Evolutionary conservation across 2,888 invertebrate species (phyloP).

Genomic region (Mechanitis messenoides): DNA sequence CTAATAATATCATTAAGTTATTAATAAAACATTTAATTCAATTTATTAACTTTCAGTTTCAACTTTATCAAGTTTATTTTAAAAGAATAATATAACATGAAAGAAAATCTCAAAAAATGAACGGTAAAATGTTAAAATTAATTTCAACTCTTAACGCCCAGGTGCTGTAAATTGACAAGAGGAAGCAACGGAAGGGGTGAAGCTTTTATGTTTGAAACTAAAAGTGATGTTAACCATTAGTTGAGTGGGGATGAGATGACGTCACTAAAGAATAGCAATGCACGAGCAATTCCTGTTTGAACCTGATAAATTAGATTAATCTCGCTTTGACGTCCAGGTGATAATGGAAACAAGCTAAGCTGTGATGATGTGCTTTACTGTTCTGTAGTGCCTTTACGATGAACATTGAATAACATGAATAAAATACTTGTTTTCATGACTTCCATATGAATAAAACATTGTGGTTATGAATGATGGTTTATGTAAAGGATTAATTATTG

Average conservation of each 20-base stretch:
- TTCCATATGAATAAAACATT: neutral
- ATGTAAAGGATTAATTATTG: conserved; percentile 3
- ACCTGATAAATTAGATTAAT: conserved; percentile 68
- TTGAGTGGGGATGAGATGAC: conserved; percentile 39
- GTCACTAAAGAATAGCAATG: conserved; percentile 42
- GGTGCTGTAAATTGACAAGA: conserved; percentile 14
- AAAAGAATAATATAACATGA: too few relatives aligned
- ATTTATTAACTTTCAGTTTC: neutral
- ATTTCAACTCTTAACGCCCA: neutral
- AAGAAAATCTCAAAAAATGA: neutral
- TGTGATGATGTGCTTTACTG: conserved; percentile 38
- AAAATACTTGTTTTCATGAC: neutral
- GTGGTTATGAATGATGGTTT: conserved; percentile 2
- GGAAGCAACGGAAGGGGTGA: conserved; percentile 26
- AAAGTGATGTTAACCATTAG: conserved; percentile 50
- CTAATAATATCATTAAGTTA: conserved; percentile 7
- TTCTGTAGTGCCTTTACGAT: conserved; percentile 17
- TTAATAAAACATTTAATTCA: neutral
- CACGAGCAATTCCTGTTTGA: conserved; percentile 54
- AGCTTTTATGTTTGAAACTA: conserved; percentile 33
- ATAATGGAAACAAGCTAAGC: conserved; percentile 58
- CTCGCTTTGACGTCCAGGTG: conserved; percentile 59
- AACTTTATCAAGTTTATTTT: neutral
- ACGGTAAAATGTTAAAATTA: neutral
- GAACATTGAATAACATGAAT: conserved; percentile 7